Evolutionary conservation across 1,140 invertebrate species (phyloP), one percentile per base, ranked within the genome.

Genomic region (Drosophila gunungcola): DNA sequence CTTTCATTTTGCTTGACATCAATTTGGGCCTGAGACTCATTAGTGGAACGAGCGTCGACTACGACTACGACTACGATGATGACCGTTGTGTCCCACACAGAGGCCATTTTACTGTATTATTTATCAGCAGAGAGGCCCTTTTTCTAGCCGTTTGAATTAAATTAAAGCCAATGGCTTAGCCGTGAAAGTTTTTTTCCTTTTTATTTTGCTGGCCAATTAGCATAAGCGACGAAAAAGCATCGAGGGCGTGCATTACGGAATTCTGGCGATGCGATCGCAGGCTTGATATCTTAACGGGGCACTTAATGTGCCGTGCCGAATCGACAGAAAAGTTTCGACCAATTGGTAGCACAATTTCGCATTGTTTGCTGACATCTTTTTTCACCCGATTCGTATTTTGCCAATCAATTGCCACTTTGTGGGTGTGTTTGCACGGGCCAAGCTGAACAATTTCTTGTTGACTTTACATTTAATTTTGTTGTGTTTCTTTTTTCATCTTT

Each of bases 341-440:
- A 82, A 78, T 85, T 74, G 82, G 82, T 82, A 86, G 75, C 83
- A 88, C 79, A 88, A 83, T 82, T 88, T 86, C 79, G 69, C 75
- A 88, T 88, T 86, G 65, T 70, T 75, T 88, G 70, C 83, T 69
- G 65, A 86, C 82, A 86, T 86, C 62, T 86, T 83, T 79, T 52
- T 75, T 58, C 55, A 25, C 34, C 45, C 54, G 61, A 16, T 54
- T 51, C 39, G 52, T 88, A 76, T 83, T 78, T 83, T 80, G 75
- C 60, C 83, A 86, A 86, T 86, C 82, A 86, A 86, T 88, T 79
- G 83, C 75, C 83, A 88, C 75, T 82, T 82, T 81, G 68, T 78
- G 67, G 78, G 73, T 84, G 77, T 80, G 81, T 85, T 78, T 57
- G 77, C 58, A 34, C 51, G 45, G 55, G n/a, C 51, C 46, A 13